Percentiles rank a stretch among this genome's conserved stretches.
These are phyloP conservation scores for Heliangelus exortis DNA, from an alignment of 2,797 vertebrate genomes.

Conservation along the genomic window DNA sequence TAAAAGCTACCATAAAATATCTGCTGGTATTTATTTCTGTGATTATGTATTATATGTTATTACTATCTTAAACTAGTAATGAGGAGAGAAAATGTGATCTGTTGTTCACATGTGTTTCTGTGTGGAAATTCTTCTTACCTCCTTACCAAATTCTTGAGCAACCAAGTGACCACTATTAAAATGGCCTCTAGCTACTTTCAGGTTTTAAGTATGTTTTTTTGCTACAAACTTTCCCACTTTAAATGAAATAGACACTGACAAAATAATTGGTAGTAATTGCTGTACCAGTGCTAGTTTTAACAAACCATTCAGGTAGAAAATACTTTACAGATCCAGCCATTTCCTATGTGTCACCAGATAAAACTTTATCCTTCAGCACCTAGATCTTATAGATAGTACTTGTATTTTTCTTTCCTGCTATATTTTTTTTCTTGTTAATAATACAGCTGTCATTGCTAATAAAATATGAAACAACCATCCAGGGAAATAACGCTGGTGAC, in stretches of 20 bases:
- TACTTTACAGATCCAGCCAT: conserved; percentile 52
- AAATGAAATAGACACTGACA: conserved; percentile 69
- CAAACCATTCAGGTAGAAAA: conserved; percentile 63
- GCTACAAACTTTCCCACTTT: conserved; percentile 47
- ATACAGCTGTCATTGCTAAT: conserved; percentile 81
- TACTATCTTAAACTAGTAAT: background rate
- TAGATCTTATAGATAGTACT: conserved; percentile 58
- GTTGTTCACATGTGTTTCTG: no score
- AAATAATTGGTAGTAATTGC: conserved; percentile 80
- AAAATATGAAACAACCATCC: conserved; percentile 73
- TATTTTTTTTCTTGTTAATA: conserved; percentile 76
- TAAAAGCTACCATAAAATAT: background rate
- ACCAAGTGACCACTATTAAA: background rate
- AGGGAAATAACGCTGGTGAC: conserved; percentile 73
- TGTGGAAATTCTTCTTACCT: background rate
- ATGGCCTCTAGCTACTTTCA: conserved; percentile 13
- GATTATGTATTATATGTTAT: background rate
- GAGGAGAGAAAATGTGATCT: background rate
- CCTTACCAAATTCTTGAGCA: background rate
- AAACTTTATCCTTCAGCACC: conserved; percentile 62
- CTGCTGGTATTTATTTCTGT: background rate
- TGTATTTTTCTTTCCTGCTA: conserved; percentile 55
- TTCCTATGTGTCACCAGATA: conserved; percentile 47
- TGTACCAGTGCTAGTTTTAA: conserved; percentile 69
- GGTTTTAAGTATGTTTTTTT: conserved; percentile 30